These are phyloP conservation scores for Delia radicum DNA, from an alignment of 1,140 invertebrate species.

Conservation along the genomic window DNA sequence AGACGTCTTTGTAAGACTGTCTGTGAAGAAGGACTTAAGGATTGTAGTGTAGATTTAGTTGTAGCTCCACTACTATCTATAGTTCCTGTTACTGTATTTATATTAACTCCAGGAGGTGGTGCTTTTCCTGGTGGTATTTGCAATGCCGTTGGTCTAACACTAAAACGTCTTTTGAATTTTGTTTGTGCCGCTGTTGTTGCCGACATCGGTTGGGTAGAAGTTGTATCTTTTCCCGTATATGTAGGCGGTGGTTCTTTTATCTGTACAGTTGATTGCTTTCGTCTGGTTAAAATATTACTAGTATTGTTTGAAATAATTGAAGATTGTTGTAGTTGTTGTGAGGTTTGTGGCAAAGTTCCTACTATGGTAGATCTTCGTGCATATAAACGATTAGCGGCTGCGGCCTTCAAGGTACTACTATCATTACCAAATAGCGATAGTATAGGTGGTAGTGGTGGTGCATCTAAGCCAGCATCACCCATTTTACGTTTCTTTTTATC, in stretches of 20 bases:
- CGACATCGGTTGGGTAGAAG: background rate
- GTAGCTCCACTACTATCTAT: conserved; percentile 14
- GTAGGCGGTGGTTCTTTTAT: conserved; percentile 47
- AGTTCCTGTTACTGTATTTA: conserved; percentile 24
- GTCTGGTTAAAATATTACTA: conserved; percentile 26
- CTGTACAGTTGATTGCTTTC: conserved; percentile 32
- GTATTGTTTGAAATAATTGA: background rate
- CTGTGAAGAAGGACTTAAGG: conserved; percentile 32
- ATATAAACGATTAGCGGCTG: conserved; percentile 46
- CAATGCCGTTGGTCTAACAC: conserved; percentile 49
- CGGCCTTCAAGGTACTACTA: conserved; percentile 36
- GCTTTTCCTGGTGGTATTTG: conserved; percentile 52
- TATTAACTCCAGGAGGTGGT: conserved; percentile 42
- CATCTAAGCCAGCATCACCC: conserved; percentile 60
- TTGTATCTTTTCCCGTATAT: conserved; percentile 37
- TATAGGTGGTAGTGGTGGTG: conserved; percentile 45
- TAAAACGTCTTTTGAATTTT: conserved; percentile 52
- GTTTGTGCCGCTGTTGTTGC: conserved; percentile 17
- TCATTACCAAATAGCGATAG: conserved; percentile 47
- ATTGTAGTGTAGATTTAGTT: background rate
- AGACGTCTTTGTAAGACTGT: conserved; percentile 48
- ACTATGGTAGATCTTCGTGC: conserved; percentile 49
- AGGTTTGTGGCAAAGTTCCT: conserved; percentile 42
- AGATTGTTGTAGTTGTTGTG: conserved; percentile 4
- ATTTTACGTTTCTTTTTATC: conserved; percentile 59